A percentile compares a stretch with the other conserved stretches of the same genome.
phyloP scores from a whole-genome alignment of 2,888 invertebrate genomes.

The Myopa testacea region DNA sequence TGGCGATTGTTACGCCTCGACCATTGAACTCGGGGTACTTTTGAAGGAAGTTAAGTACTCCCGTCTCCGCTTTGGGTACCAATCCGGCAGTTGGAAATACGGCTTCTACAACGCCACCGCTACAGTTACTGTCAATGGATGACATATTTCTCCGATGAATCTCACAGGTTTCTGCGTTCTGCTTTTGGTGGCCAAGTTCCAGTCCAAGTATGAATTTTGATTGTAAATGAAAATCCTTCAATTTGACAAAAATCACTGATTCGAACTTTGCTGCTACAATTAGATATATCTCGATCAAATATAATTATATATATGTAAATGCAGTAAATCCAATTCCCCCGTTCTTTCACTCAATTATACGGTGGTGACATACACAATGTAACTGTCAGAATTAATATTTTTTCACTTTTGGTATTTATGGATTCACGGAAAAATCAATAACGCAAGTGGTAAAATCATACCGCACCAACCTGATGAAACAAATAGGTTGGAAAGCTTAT shows the following conservation, averaged over 20 bases:
- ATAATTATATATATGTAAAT: background rate
- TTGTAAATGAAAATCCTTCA: conserved; percentile 7
- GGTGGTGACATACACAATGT: conserved; percentile 44
- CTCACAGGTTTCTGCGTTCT: conserved; percentile 31
- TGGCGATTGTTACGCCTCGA: conserved; percentile 89
- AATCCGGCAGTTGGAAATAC: conserved; percentile 87
- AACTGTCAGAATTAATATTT: conserved; percentile 37
- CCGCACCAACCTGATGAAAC: too few species aligned
- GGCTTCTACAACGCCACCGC: conserved; percentile 69
- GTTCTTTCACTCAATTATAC: background rate
- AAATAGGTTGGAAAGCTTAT: too few species aligned
- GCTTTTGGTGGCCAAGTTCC: conserved; percentile 35
- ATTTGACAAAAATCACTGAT: conserved; percentile 17
- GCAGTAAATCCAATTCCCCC: background rate
- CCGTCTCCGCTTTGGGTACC: conserved; percentile 95
- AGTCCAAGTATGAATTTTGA: background rate
- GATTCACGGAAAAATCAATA: too few species aligned
- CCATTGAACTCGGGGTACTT: conserved; percentile 95
- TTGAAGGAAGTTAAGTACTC: conserved; percentile 84
- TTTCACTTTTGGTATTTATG: background rate
- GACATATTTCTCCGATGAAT: conserved; percentile 17
- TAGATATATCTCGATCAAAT: background rate
- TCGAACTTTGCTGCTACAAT: conserved; percentile 21
- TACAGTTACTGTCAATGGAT: conserved; percentile 49
- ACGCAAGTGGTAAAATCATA: too few species aligned